Evolutionary conservation across 2,797 vertebrate species (phyloP), one percentile per base, ranked within the genome.

Genomic region (Myioborus miniatus): DNA sequence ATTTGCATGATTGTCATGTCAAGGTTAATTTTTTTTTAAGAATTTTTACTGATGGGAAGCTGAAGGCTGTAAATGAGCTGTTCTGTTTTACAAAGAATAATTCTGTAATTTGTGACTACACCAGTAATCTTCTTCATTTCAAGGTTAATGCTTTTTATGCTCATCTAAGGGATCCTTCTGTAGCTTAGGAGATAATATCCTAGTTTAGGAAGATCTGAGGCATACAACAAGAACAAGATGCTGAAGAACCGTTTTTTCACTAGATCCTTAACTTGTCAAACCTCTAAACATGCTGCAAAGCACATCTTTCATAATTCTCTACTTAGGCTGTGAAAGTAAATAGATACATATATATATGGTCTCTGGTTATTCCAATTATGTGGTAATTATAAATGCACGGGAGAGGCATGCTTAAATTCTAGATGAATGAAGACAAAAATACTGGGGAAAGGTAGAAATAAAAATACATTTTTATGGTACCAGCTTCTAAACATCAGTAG

Each of bases 1-100:
- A 70, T 18, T 74, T 6, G 0, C 0, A 5, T 7, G 13, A 85
- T 34, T 19, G 0, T 56, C 36, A 11, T 4, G 6, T 43, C 62
- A 83, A 55, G 26, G 55, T 52, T 26, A 55, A 27, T 39, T 44
- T 80, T 47, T 37, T 72, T 3, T 23, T 8, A 41, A 65, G 23
- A 23, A 44, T 44, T 77, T 77, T 29, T 78, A 11, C 8, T 67
- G 22, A 27, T 59, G 5, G 83, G 60, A 77, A 83, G 26, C 15
- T 34, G 41, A 83, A 67, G 62, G 32, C 19, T 80, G 30, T 20
- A 76, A 83, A 63, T 15, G 5, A 52, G 13, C 34, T 46, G 11
- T 17, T 78, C 11, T 46, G n/a, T n/a, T 90, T 74, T 30, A 74
- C 41, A 88, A 70, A 67, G 41, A 9, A 44, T 64, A 56, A 60